Evolutionary conservation across 2,113 vertebrate genomes (phyloP).

Genomic region (Chaetodon trifascialis): DNA sequence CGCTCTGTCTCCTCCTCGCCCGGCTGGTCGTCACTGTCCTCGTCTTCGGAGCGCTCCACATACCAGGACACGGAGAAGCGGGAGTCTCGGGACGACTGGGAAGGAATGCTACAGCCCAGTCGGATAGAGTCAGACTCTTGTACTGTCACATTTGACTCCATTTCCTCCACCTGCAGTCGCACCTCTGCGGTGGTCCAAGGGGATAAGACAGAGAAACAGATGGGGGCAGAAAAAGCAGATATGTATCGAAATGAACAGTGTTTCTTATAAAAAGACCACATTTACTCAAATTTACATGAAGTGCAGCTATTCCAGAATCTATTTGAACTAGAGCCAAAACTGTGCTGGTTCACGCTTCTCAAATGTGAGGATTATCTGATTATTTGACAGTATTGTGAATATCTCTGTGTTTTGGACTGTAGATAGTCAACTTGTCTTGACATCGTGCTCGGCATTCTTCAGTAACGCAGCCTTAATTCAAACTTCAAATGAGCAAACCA

Average conservation of each 20-base stretch:
- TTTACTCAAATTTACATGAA: neutral
- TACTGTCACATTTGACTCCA: conserved; percentile 90
- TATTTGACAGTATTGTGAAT: neutral
- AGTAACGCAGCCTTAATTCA: neutral
- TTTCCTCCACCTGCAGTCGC: conserved; percentile 91
- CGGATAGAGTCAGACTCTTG: conserved; percentile 88
- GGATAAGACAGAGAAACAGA: neutral
- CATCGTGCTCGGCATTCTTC: neutral
- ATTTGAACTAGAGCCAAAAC: neutral
- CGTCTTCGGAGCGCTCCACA: conserved; percentile 82
- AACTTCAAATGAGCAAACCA: conserved; percentile 19
- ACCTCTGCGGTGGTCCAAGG: conserved; percentile 82
- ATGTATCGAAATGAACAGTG: neutral
- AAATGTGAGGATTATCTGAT: neutral
- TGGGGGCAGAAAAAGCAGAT: neutral
- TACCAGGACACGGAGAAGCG: conserved; percentile 96
- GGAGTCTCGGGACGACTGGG: conserved; percentile 92
- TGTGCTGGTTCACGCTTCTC: neutral
- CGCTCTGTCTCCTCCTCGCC: conserved; percentile 55
- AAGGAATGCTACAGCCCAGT: conserved; percentile 91
- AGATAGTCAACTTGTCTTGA: neutral
- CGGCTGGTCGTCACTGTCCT: conserved; percentile 32
- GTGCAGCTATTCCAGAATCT: neutral
- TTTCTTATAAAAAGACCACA: neutral
- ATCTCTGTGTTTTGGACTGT: neutral